phyloP scores from a whole-genome alignment of 1,140 invertebrate genomes.

The Polypedilum pembai region DNA sequence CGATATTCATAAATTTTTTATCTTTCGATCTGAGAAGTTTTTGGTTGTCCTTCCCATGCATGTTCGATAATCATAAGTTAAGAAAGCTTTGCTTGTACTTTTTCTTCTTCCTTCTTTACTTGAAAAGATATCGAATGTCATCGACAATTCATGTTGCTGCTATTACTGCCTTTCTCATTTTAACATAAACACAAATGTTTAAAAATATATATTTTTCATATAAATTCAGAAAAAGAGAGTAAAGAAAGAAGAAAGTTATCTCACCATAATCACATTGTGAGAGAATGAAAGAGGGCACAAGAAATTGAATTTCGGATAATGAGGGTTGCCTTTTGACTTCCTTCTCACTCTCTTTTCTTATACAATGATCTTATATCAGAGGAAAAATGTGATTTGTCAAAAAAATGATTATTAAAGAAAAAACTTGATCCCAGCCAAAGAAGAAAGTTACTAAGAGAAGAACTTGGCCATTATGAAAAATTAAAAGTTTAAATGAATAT shows the following conservation, averaged over 20 bases:
- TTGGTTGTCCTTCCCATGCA: background rate
- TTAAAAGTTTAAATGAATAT: conserved; percentile 6
- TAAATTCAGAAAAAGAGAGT: too few species aligned
- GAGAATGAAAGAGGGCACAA: background rate
- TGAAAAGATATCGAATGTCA: background rate
- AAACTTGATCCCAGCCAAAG: background rate
- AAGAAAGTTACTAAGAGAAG: background rate
- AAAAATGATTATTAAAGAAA: background rate
- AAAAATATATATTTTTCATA: too few species aligned
- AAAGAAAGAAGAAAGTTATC: background rate
- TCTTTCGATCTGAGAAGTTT: background rate
- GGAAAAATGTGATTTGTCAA: conserved; percentile 6
- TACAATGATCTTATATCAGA: background rate
- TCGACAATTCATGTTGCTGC: background rate
- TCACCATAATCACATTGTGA: conserved; percentile 5
- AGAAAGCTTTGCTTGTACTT: background rate
- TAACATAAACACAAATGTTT: too few species aligned
- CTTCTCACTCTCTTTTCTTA: background rate
- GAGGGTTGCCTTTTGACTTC: background rate
- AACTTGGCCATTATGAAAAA: background rate
- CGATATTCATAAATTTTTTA: too few species aligned
- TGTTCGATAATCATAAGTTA: background rate
- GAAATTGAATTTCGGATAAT: conserved; percentile 14
- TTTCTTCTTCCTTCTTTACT: background rate
- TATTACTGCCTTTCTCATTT: too few species aligned